Conservation (phyloP, 2,888 invertebrate species). For the Melieria picta region DNA sequence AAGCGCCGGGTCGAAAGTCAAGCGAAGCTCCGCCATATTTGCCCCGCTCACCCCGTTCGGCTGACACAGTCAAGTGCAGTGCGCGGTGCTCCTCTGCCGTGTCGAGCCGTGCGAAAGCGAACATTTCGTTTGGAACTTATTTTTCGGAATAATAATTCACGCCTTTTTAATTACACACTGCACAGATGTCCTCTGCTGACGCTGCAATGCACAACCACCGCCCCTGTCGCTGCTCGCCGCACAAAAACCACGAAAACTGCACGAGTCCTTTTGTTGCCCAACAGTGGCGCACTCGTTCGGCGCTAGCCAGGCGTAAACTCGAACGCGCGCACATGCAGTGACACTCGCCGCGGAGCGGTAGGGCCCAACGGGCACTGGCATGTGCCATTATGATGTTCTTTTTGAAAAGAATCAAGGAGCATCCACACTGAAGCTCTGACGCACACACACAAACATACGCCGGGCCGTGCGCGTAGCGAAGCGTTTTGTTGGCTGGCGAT, state of each 20-base stretch:
- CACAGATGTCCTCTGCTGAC: slow-evolving; percentile 38
- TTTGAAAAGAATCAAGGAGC: slow-evolving; percentile 3
- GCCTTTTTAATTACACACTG: slow-evolving; percentile 49
- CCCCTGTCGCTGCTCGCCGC: neutral
- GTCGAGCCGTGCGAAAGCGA: neutral
- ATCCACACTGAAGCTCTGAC: neutral
- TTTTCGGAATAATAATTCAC: slow-evolving; percentile 49
- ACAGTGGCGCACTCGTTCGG: too few species aligned
- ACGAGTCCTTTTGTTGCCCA: slow-evolving; percentile 6
- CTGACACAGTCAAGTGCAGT: neutral
- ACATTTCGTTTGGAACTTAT: slow-evolving; percentile 42
- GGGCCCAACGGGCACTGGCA: too few species aligned
- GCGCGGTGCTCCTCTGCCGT: neutral
- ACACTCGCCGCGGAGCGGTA: too few species aligned
- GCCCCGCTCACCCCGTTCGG: neutral
- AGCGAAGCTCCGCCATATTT: neutral
- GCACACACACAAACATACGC: too few species aligned
- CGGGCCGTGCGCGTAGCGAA: neutral
- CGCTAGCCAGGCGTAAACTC: too few species aligned
- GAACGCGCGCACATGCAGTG: too few species aligned
- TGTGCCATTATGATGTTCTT: neutral
- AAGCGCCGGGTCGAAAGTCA: neutral
- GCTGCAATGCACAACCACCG: slow-evolving; percentile 15
- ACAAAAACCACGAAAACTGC: slow-evolving; percentile 14
- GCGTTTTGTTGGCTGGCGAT: neutral